These are phyloP conservation scores for Atherinosoma microstoma DNA, from an alignment of 2,797 vertebrate species.

Conservation along the genomic window DNA sequence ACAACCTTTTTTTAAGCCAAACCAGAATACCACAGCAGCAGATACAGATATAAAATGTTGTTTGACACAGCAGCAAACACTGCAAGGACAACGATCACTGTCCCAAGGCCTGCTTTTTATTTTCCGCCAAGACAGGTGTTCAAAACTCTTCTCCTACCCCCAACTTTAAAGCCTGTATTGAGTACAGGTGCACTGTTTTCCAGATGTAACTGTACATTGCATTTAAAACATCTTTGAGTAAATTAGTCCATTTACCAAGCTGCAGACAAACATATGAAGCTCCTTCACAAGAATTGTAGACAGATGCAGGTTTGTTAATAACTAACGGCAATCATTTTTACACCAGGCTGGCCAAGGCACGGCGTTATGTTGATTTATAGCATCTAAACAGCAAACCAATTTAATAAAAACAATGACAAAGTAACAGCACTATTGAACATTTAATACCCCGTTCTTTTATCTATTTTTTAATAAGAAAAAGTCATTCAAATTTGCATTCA, in stretches of 20 bases:
- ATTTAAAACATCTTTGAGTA: slow-evolving; percentile 1
- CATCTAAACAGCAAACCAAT: not conserved
- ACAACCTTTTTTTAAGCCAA: not conserved
- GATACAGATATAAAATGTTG: not conserved
- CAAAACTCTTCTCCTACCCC: slow-evolving; percentile 1
- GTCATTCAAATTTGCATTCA: not conserved
- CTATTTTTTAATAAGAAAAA: not conserved
- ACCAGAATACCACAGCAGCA: slow-evolving; percentile 4
- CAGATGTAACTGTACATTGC: not conserved
- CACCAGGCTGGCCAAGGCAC: not conserved
- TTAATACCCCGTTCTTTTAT: not conserved
- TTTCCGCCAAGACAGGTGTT: not conserved
- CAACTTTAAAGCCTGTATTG: not conserved
- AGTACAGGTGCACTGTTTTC: not conserved
- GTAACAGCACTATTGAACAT: not conserved
- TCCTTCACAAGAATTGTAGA: slow-evolving; percentile 4
- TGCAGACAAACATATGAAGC: not conserved
- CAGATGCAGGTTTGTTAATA: not conserved
- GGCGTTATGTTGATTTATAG: not conserved
- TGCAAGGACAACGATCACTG: not conserved
- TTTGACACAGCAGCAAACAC: not conserved
- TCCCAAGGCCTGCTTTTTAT: not conserved
- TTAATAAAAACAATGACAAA: not conserved
- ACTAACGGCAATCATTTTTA: not conserved
- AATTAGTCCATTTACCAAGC: slow-evolving; percentile 3